Conservation (phyloP, 2,888 invertebrate species). For the Amiota minor region DNA sequence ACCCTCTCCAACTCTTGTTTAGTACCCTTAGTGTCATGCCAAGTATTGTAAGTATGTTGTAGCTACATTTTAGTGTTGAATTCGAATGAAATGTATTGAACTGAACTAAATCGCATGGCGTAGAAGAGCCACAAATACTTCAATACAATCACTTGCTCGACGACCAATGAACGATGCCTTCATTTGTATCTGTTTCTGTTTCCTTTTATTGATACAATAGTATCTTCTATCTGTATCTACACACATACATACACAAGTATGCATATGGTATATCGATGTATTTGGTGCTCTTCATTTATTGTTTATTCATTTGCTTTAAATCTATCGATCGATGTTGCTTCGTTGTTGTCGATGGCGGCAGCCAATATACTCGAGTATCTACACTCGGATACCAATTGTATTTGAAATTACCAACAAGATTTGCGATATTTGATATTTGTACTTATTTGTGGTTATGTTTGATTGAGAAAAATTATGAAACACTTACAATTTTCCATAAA, state of each 20-base stretch:
- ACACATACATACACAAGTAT: too few species aligned
- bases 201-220: not conserved
- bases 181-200: not conserved
- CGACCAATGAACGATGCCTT: slow-evolving; percentile 24
- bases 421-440: slow-evolving; percentile 58
- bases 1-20: slow-evolving; percentile 46
- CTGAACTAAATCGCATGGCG: slow-evolving; percentile 2
- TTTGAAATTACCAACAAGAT: slow-evolving; percentile 24
- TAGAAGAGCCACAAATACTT: not conserved
- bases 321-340: slow-evolving; percentile 27
- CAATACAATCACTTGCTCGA: not conserved
- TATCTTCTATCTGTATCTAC: not conserved
- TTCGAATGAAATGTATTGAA: slow-evolving; percentile 15
- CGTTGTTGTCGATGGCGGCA: not conserved
- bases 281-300: too few species aligned
- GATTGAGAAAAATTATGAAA: slow-evolving; percentile 54
- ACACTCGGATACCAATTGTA: slow-evolving; percentile 3
- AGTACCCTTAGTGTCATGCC: too few species aligned
- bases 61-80: not conserved
- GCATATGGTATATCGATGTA: too few species aligned
- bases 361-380: slow-evolving; percentile 9
- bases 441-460: slow-evolving; percentile 54
- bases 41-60: not conserved
- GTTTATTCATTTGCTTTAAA: not conserved
- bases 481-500: slow-evolving; percentile 40